Evolutionary conservation across 2,113 vertebrate genomes (phyloP), one percentile per base, ranked within the genome.

Genomic region (Cyrtonyx montezumae): DNA sequence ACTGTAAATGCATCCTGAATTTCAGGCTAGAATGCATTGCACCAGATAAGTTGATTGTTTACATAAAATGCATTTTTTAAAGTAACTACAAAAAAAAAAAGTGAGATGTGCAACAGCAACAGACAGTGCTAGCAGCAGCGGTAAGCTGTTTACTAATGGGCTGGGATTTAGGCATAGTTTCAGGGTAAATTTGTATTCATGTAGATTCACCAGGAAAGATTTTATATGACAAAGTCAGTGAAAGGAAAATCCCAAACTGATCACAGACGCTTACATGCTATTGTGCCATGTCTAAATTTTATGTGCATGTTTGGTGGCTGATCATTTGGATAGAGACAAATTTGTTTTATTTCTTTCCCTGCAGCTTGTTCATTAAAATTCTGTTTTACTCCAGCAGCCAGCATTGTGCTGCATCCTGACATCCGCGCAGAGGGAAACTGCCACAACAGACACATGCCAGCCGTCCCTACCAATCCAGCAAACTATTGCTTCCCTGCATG

Each of bases 291-390:
- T 88, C 76, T 66, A 69, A 90, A 88, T 96, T 95, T 93, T 86
- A 91, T 84, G 69, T 84, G 61, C 49, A 16, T 90, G 76, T 88
- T 91, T 83, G 46, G 82, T 86, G 40, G 73, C 51, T 91, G 76
- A 88, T 94, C 84, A 66, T 66, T 96, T 71, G 73, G 76, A 80
- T 45, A 65, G 56, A 91, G 77, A 81, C 49, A 91, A 95, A 94
- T 74, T 85, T 93, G 51, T 61, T 96, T 91, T 84, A 91, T 90
- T 95, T 88, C 83, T 95, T 40, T 96, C 73, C 81, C 90, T 94
- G 79, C 71, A 94, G 84, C 82, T 78, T 94, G 51, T 84, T 94
- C 95, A 95, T 95, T 95, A 93, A 90, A 96, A 96, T 96, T 94
- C 95, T 62, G 19, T 11, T 96, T 91, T 95, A 62, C 53, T 88